These are phyloP conservation scores for Drosophila triauraria DNA, from an alignment of 1,140 invertebrate genomes.

Conservation along the genomic window DNA sequence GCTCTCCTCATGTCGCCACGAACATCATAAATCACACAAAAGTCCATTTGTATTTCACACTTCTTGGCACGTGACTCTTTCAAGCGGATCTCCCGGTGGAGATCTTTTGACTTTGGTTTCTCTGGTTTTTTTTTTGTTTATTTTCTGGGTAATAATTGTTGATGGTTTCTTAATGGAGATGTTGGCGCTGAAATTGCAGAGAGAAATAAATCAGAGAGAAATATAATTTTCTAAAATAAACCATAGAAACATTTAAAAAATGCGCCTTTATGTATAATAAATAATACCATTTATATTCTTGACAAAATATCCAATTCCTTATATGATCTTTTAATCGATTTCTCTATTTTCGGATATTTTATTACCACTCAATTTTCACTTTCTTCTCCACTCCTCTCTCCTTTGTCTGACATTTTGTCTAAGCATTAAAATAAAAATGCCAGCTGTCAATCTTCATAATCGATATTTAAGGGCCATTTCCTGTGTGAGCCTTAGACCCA, in stretches of 20 bases:
- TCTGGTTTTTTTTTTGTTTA: slow-evolving; percentile 6
- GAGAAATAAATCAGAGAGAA: no score
- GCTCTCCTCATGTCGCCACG: slow-evolving; percentile 35
- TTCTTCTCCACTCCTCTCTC: not conserved
- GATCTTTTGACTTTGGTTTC: slow-evolving; percentile 41
- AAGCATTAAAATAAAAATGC: slow-evolving; percentile 4
- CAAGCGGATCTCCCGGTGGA: slow-evolving; percentile 27
- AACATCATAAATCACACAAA: slow-evolving; percentile 52
- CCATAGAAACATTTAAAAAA: no score
- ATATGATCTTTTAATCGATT: not conserved
- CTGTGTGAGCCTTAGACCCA: slow-evolving; percentile 16
- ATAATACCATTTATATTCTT: no score
- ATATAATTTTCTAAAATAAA: no score
- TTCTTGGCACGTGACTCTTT: slow-evolving; percentile 49
- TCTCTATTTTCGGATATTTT: not conserved
- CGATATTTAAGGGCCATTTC: slow-evolving; percentile 33
- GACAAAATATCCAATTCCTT: no score
- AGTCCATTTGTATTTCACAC: slow-evolving; percentile 55
- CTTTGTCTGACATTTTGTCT: not conserved
- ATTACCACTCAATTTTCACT: not conserved
- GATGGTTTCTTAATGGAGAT: slow-evolving; percentile 44
- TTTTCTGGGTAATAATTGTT: slow-evolving; percentile 19
- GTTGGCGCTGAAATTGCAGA: slow-evolving; percentile 5
- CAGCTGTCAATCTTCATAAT: slow-evolving; percentile 41
- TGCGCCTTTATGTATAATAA: no score